Evolutionary conservation across 2,888 invertebrate genomes (phyloP), one percentile per base, ranked within the genome.

Genomic region (Folsomia manolachei): DNA sequence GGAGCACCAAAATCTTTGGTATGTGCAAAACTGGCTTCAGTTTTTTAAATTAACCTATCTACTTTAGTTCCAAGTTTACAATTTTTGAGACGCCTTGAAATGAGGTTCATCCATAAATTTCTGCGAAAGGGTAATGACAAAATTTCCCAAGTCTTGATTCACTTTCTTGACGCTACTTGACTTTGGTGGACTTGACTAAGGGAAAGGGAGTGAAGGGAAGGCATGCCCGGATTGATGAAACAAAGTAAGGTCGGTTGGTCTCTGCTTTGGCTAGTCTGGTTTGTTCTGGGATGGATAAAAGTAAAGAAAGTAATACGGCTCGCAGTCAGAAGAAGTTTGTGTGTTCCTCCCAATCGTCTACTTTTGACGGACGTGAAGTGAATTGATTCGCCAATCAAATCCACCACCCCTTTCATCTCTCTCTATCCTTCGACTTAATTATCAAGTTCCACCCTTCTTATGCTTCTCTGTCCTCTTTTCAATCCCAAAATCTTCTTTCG

Each of bases 301-400:
- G 65, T 39, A 66, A 66, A 52, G 39, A 66, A 56, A 66, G 65
- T 66, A 66, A 66, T 66, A 66, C 65, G 27, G 52, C 52, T 66
- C 65, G n/a, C n/a, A n/a, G n/a, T n/a, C n/a, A n/a, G n/a, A n/a
- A 63, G 24, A 23, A 66, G 23, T 66, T 66, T 66, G 65, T 52
- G 65, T 64, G 64, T 52, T 70, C 65, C 70, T 69, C 69, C 64
- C 53, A 53, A 63, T 25, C 61, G 66, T 61, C 71, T 66, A 63
- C 61, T 68, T 75, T n/a, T 78, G 78, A 76, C 76, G 76, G 75
- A 77, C 77, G 79, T 79, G 79, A 76, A 79, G 73, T 74, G 79
- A 79, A 77, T 79, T 78, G 75, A 79, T 79, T 76, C 71, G 68
- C 71, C 77, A 77, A 79, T 79, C 79, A 79, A 77, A 75, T 74